These are phyloP conservation scores for Polydrusus tereticollis DNA, from an alignment of 2,888 invertebrate genomes.

Conservation along the genomic window DNA sequence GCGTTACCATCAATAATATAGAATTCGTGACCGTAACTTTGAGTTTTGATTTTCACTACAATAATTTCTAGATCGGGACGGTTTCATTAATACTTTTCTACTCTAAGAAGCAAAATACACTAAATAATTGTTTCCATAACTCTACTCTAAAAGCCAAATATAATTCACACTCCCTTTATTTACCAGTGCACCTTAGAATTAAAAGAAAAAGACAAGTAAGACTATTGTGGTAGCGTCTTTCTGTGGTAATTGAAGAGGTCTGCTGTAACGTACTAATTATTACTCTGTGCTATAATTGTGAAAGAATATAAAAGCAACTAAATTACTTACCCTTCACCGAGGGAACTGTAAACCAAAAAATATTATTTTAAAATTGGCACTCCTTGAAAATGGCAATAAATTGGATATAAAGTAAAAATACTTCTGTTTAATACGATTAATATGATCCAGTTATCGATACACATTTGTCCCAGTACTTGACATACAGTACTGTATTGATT, in stretches of 20 bases:
- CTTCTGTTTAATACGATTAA: neutral
- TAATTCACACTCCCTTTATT: neutral
- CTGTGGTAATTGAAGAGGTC: slow-evolving; percentile 8
- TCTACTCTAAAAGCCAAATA: neutral
- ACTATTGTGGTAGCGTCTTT: slow-evolving; percentile 12
- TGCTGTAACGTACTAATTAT: neutral
- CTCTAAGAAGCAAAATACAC: neutral
- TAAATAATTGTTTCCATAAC: too few species aligned
- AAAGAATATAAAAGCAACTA: slow-evolving; percentile 1
- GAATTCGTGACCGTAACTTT: too few species aligned
- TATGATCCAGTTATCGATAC: too few species aligned
- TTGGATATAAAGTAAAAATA: neutral
- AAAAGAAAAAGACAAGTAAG: neutral
- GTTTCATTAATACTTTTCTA: too few species aligned
- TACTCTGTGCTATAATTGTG: neutral
- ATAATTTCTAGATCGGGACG: too few species aligned
- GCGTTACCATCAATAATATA: too few species aligned
- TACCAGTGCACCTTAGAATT: neutral
- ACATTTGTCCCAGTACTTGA: too few species aligned
- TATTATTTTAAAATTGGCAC: neutral
- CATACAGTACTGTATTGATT: too few species aligned
- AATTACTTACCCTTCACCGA: slow-evolving; percentile 27
- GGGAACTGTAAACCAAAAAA: slow-evolving; percentile 27
- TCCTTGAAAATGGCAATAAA: neutral
- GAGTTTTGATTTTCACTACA: too few species aligned